A percentile compares a stretch with the other conserved stretches of the same genome.
These are phyloP conservation scores for Chaetops frenatus DNA, from an alignment of 2,113 vertebrate genomes.

Conservation along the genomic window DNA sequence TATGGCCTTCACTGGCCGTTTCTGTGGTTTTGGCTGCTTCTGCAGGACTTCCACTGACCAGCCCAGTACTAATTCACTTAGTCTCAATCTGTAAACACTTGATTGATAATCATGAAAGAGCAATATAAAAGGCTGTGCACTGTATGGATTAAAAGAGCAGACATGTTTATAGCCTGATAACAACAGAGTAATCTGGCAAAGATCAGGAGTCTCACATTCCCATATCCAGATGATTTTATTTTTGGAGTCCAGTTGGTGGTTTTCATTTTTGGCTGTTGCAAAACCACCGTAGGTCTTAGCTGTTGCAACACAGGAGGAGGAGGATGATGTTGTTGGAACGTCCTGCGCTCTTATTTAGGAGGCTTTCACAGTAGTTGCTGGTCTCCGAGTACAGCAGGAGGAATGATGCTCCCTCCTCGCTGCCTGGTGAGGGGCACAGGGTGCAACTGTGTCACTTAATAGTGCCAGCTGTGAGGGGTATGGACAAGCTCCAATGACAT, in stretches of 20 bases:
- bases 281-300: slow-evolving; percentile 31
- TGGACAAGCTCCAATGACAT: neutral
- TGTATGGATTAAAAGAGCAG: slow-evolving; percentile 39
- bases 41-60: slow-evolving; percentile 24
- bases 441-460: neutral
- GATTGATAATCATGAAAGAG: slow-evolving; percentile 18
- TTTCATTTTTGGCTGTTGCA: slow-evolving; percentile 56
- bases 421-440: neutral
- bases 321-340: neutral
- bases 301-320: slow-evolving; percentile 58
- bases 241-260: slow-evolving; percentile 53
- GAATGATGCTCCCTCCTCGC: neutral
- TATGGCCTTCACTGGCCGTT: neutral
- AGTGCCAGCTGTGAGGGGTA: slow-evolving; percentile 27
- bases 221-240: slow-evolving; percentile 54
- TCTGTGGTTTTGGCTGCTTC: slow-evolving; percentile 37
- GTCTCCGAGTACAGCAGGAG: neutral
- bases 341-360: neutral
- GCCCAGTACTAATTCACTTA: neutral
- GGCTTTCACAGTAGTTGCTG: neutral
- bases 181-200: slow-evolving; percentile 16
- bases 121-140: neutral
- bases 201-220: slow-evolving; percentile 34
- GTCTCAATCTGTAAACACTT: neutral
- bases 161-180: slow-evolving; percentile 62